phyloP scores from a whole-genome alignment of 2,113 vertebrate species.

The Limanda limanda region DNA sequence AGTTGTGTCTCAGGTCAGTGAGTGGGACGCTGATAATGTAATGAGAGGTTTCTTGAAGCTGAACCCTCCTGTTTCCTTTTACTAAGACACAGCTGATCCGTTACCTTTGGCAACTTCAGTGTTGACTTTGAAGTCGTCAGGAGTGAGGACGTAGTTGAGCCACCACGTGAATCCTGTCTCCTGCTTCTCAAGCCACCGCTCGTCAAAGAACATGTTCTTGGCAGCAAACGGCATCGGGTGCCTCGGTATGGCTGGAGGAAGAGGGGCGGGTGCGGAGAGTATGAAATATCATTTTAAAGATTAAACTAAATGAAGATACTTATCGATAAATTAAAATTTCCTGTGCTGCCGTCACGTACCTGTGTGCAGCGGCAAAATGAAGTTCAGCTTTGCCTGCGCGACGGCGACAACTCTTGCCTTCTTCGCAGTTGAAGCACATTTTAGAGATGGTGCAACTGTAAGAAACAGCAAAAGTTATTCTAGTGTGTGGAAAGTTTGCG shows the following conservation, averaged over 20 bases:
- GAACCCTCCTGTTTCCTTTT: too few relatives aligned
- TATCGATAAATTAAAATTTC: not conserved
- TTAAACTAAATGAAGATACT: not conserved
- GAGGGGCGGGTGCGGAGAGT: accelerated
- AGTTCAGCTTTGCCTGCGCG: conserved; percentile 88
- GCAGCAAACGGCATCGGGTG: conserved; percentile 96
- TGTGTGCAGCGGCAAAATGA: conserved; percentile 88
- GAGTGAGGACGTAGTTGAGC: conserved; percentile 96
- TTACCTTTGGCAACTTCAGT: conserved; percentile 88
- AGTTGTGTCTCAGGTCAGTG: too few relatives aligned
- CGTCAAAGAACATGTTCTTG: conserved; percentile 98
- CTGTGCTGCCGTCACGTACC: conserved; percentile 72
- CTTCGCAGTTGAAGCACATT: conserved; percentile 55
- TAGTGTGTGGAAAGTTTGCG: too few relatives aligned
- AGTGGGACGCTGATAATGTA: too few relatives aligned
- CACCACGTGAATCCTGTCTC: conserved; percentile 94
- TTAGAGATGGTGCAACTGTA: conserved; percentile 60
- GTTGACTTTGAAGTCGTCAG: conserved; percentile 93
- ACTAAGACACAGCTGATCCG: not conserved
- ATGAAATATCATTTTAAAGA: not conserved
- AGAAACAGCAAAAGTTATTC: not conserved
- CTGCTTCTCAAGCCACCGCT: conserved; percentile 97
- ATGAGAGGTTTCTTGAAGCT: too few relatives aligned
- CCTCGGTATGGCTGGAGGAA: conserved; percentile 87
- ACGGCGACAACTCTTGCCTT: conserved; percentile 79